phyloP scores from a whole-genome alignment of 2,797 vertebrate genomes.

The Sebastes minor region DNA sequence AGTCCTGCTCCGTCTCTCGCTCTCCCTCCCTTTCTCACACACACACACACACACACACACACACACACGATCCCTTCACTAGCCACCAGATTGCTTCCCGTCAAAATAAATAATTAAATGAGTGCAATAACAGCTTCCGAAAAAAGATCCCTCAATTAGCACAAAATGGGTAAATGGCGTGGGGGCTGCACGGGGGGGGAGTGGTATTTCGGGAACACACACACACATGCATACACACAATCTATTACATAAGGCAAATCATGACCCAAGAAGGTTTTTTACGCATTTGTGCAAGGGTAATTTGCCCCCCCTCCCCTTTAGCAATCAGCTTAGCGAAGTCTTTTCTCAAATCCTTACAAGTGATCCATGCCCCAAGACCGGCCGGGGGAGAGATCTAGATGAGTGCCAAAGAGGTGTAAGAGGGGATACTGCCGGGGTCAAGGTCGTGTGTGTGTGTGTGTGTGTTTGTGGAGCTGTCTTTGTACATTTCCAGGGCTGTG shows the following conservation, averaged over 20 bases:
- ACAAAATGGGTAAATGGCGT: constrained; percentile 76
- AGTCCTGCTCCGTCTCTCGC: constrained; percentile 5
- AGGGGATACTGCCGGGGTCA: constrained; percentile 44
- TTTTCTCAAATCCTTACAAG: constrained; percentile 76
- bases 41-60: not conserved
- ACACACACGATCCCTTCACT: constrained; percentile 50
- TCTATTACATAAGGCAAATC: constrained; percentile 78
- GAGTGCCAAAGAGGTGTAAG: constrained; percentile 55
- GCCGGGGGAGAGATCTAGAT: constrained; percentile 54
- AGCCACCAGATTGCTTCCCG: constrained; percentile 79
- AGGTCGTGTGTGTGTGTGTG: constrained; percentile 5
- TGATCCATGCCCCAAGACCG: constrained; percentile 65
- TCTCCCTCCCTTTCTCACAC: not conserved
- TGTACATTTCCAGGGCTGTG: constrained; percentile 16
- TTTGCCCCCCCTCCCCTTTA: constrained; percentile 63
- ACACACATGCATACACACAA: constrained; percentile 35
- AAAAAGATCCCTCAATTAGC: constrained; percentile 83
- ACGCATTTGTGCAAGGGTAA: constrained; percentile 74
- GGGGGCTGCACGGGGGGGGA: constrained; percentile 45
- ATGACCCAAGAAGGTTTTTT: constrained; percentile 75
- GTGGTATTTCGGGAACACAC: constrained; percentile 66
- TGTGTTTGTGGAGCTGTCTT: constrained; percentile 16
- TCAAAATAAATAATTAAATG: constrained; percentile 86
- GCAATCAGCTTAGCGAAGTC: constrained; percentile 80
- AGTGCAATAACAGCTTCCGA: constrained; percentile 77